Base-by-base conservation (phyloP, 92 coral and sea anemone species). In the Palythoa heliodiscus region DNA sequence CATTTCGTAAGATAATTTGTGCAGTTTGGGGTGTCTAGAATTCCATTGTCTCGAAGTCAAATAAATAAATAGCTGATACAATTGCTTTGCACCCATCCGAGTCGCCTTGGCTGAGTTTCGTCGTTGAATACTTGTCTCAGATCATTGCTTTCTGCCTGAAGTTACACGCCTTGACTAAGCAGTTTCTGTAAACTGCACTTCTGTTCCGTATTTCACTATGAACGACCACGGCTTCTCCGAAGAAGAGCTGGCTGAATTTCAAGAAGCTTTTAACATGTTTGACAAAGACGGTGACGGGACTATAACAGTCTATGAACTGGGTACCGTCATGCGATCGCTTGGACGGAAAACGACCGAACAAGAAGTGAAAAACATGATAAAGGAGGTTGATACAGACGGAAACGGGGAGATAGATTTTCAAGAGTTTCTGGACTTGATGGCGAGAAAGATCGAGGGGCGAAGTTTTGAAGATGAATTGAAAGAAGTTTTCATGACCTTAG, bases 221-320 rank as follows among this genome's bases (percentile, higher is more conserved):
- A 66, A 80, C 57, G 63, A 80, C 63, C 55, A 58, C 55, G 84
- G 84, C 13, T 80, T 80, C 15, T 39, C 64, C 40, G 84, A 80
- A 66, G 84, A 80, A 67, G 75, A 80, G 73, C 48, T 80, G 43
- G 52, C 84, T 2, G 84, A 80, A 53, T 80, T 80, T 80, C 74
- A 80, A 66, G 84, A 80, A 43, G 84, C 84, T 22, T 86, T 86
- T 22, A 86, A 73, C 54, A 52, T 86, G 76, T 86, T 86, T 39
- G 89, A 86, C 57, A 78, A 77, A 66, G 89, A 86, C 76, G 89
- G 89, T 12, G 89, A 86, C 38, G 89, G 89, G 10, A 86, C 89
- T 3, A 78, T 86, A 53, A 78, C 89, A 47, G 69, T 73, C 2
- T 52, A 50, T 16, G 89, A 86, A 17, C 39, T 86, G 20, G 86